Evolutionary conservation across 2,113 vertebrate species (phyloP), one percentile per base, ranked within the genome.

Genomic region (Conger conger): DNA sequence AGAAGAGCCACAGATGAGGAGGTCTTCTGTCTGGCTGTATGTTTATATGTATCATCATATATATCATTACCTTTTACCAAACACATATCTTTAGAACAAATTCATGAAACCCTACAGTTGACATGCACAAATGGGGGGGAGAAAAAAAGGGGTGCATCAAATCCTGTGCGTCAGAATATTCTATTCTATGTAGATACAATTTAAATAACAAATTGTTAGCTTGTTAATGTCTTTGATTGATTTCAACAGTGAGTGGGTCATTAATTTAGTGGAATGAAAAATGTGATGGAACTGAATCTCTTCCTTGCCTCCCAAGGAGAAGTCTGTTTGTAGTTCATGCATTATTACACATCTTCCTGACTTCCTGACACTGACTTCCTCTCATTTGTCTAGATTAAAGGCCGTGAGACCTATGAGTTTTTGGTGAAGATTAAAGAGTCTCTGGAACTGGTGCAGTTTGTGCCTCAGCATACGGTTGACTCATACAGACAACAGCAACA

Each of bases 351-450:
- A 42, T 35, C 38, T 40, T n/a, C n/a, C 35, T n/a, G 1, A 37
- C n/a, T 37, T 82, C n/a, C n/a, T n/a, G n/a, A n/a, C 9, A 50
- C 23, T 83, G 20, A 73, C n/a, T 83, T 45, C 83, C 16, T 79
- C 50, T 83, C 37, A 45, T 84, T 15, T 33, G 84, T 54, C 6
- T 83, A 99, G 98, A 98, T 99, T 88, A 97, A 98, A 92, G 98
- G 98, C 33, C 96, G 98, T 79, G 98, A 99, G 93, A 99, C 97
- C 0, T 99, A 99, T 1, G 98, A 99, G 90, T 98, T 99, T 94
- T 94, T 99, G 85, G 92, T 99, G 68, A 99, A 99, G 95, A 99
- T 99, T 93, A 99, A 99, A 86, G 98, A 99, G 89, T 99, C 98
- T 35, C 92, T 99, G 94, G 98, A 99, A 80, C 96, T 99, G 82